Conservation (phyloP, 2,797 vertebrate species). For the Carcharodon carcharias region DNA sequence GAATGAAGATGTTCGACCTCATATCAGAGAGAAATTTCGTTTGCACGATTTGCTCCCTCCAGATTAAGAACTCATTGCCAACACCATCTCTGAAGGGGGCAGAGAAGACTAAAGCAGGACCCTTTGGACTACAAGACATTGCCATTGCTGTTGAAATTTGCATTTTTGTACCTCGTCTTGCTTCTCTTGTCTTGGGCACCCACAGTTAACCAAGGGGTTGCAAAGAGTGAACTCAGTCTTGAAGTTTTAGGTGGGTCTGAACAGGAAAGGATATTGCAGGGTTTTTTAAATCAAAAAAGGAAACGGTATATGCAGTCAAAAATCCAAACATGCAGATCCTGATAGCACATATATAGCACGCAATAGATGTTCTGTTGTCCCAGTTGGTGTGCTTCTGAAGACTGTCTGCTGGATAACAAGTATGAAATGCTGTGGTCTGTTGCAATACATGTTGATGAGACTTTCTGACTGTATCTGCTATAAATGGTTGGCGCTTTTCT, state of each 20-base stretch:
- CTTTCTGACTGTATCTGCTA: slow-evolving; percentile 30
- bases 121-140: slow-evolving; percentile 84
- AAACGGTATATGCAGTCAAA: slow-evolving; percentile 34
- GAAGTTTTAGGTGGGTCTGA: slow-evolving; percentile 53
- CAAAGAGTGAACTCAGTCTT: slow-evolving; percentile 55
- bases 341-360: slow-evolving; percentile 27
- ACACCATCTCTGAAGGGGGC: slow-evolving; percentile 57
- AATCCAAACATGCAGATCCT: slow-evolving; percentile 46
- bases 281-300: slow-evolving; percentile 32
- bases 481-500: slow-evolving; percentile 29
- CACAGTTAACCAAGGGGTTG: slow-evolving; percentile 67
- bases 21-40: slow-evolving; percentile 92
- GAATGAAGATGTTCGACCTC: slow-evolving; percentile 96
- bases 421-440: slow-evolving; percentile 36
- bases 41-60: slow-evolving; percentile 96
- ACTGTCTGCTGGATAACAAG: slow-evolving; percentile 33
- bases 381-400: slow-evolving; percentile 31
- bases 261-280: slow-evolving; percentile 32
- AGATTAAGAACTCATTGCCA: slow-evolving; percentile 66
- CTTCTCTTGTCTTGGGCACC: slow-evolving; percentile 76
- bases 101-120: slow-evolving; percentile 53
- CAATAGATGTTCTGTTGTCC: slow-evolving; percentile 27
- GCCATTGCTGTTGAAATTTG: slow-evolving; percentile 84
- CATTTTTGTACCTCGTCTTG: slow-evolving; percentile 70
- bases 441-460: slow-evolving; percentile 38